Base-by-base conservation (phyloP, 92 coral and sea anemone genomes). In the Isaurus tuberculatus region DNA sequence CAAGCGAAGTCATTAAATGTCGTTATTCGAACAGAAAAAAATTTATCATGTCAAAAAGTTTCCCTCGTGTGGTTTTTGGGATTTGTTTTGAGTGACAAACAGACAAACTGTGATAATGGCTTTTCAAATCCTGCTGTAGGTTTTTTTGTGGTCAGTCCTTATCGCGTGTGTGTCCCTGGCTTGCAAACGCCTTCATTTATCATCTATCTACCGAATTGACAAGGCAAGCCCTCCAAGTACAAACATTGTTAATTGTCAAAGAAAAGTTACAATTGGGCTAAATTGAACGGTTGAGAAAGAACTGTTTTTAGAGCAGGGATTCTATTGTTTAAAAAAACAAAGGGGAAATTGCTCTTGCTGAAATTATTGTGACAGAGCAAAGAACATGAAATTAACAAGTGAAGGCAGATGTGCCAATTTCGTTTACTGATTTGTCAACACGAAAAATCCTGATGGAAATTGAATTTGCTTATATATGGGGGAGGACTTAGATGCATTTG, bases 351-450 rank as follows among this genome's bases (percentile, higher is more conserved):
- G 73, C 91, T 88, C 79, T 93, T 90, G 94, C 85, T 81, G 85
- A 84, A 80, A 89, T 89, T 91, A 90, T 93, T 93, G 87, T 93
- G 98, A 93, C 98, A 93, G 89, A 78, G 75, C 82, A 81, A 75
- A 86, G 90, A 84, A 86, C 86, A 90, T 87, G 90, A 93, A 89
- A 93, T 93, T 93, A 91, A 91, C 95, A 93, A 92, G 92, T 80
- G 85, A 92, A 85, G 92, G 88, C 98, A 91, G 92, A 93, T 93
- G 91, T 93, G 97, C 94, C 98, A 93, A 86, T 79, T 89, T 91
- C 94, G 95, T 93, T 93, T 91, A 93, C 98, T 77, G 88, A 93
- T 90, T 93, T 89, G 92, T 89, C 92, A 89, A 80, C 84, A 85
- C 85, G 58, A 86, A 85, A 86, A 83, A 75, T 86, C 65, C 40